These are phyloP conservation scores for Goniozus legneri DNA, from an alignment of 1,140 invertebrate genomes.

Conservation along the genomic window DNA sequence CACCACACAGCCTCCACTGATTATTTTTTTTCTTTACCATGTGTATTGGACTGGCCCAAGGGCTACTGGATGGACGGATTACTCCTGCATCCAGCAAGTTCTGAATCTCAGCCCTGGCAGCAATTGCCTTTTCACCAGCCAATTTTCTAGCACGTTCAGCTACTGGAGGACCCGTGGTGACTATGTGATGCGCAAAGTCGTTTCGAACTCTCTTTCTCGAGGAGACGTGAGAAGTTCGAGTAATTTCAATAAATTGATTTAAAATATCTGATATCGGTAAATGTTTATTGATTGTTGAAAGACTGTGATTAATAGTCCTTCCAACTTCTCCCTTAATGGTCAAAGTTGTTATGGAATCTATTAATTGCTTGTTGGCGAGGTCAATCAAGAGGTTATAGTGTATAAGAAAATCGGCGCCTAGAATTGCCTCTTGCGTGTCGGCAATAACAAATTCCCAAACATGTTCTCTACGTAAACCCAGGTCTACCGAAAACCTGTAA, in stretches of 20 bases:
- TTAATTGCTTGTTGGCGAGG: constrained; percentile 12
- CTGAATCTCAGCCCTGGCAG: background rate
- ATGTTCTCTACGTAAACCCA: constrained; percentile 17
- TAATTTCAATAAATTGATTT: background rate
- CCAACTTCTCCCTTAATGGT: background rate
- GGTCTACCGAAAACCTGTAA: constrained; percentile 8
- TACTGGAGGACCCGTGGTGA: constrained; percentile 3
- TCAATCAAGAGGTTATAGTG: constrained; percentile 35
- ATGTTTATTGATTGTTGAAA: background rate
- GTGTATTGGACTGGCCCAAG: constrained; percentile 15
- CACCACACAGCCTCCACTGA: constrained; percentile 11
- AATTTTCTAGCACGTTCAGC: background rate
- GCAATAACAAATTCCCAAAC: constrained; percentile 28
- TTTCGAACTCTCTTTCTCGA: background rate
- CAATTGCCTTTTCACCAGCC: background rate
- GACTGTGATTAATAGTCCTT: background rate
- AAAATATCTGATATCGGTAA: background rate
- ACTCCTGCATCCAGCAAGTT: background rate
- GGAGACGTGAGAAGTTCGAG: background rate
- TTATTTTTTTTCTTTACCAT: constrained; percentile 10
- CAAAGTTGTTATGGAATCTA: background rate
- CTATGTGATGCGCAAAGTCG: background rate
- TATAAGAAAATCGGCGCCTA: constrained; percentile 35
- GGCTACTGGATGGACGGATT: constrained; percentile 1
- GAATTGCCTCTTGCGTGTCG: constrained; percentile 20